phyloP scores from a whole-genome alignment of 2,888 invertebrate species.

The Theretra japonica region DNA sequence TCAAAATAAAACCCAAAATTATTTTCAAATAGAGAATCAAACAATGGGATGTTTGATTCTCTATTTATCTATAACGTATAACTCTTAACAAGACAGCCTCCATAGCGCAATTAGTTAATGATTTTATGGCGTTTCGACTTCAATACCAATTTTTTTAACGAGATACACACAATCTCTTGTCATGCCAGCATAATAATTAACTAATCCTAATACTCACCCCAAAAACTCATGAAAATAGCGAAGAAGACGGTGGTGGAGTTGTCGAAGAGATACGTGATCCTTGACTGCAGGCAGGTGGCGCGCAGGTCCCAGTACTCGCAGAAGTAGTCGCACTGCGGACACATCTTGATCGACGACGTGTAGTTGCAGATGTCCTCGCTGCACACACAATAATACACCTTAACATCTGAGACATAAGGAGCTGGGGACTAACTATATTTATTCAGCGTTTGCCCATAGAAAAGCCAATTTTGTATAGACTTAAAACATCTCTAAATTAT shows the following conservation, averaged over 20 bases:
- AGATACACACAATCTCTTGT: no score
- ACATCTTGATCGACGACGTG: slow-evolving; percentile 90
- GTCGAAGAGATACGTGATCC: slow-evolving; percentile 96
- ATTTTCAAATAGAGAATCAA: no score
- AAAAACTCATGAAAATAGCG: slow-evolving; percentile 97
- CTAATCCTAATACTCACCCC: slow-evolving; percentile 85
- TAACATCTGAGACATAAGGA: neutral
- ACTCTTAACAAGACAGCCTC: no score
- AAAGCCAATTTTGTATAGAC: no score
- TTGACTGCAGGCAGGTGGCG: slow-evolving; percentile 93
- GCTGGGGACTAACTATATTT: neutral
- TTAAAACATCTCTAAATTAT: no score
- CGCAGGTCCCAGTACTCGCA: slow-evolving; percentile 94
- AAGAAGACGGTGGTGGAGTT: slow-evolving; percentile 98
- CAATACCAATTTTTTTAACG: no score
- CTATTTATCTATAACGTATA: no score
- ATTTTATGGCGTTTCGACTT: no score
- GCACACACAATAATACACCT: slow-evolving; percentile 24
- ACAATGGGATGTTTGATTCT: no score
- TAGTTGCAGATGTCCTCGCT: slow-evolving; percentile 90
- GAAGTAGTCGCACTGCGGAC: slow-evolving; percentile 94
- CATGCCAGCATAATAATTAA: no score
- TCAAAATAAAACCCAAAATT: no score
- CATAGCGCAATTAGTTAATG: no score
- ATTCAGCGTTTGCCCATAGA: neutral